phyloP scores from a whole-genome alignment of 2,113 vertebrate genomes.

The Callopanchax toddi region DNA sequence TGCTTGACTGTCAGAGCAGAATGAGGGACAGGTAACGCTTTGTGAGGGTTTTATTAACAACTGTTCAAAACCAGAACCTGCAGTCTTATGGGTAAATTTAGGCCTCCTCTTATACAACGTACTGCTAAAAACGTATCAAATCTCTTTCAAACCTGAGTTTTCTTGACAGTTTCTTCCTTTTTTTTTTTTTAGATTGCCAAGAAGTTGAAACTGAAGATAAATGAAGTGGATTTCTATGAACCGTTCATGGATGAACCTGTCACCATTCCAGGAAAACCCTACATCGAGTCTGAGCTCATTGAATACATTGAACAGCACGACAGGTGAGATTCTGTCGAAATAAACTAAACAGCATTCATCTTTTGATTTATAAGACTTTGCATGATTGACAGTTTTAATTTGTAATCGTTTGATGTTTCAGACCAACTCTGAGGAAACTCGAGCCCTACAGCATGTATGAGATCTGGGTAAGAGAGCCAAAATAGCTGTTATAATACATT shows the following conservation, averaged over 20 bases:
- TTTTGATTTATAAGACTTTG: too few relatives aligned
- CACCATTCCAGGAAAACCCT: slow-evolving; percentile 88
- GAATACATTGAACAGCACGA: slow-evolving; percentile 86
- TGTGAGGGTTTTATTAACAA: too few relatives aligned
- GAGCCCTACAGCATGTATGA: slow-evolving; percentile 92
- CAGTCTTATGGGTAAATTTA: too few relatives aligned
- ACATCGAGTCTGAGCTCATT: slow-evolving; percentile 86
- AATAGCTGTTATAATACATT: background rate
- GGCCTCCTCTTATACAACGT: too few relatives aligned
- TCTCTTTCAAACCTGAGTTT: background rate
- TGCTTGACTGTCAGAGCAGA: too few relatives aligned
- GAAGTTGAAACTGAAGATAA: slow-evolving; percentile 88
- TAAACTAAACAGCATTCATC: background rate
- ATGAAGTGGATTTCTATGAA: slow-evolving; percentile 91
- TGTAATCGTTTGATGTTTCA: slow-evolving; percentile 53
- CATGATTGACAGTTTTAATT: background rate
- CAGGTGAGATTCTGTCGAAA: slow-evolving; percentile 71
- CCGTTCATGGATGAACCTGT: slow-evolving; percentile 88
- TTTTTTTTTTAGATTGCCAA: slow-evolving; percentile 85
- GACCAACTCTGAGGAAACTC: slow-evolving; percentile 90
- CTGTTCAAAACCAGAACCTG: too few relatives aligned
- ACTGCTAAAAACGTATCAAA: too few relatives aligned
- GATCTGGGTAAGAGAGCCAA: slow-evolving; percentile 85
- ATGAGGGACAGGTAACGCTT: too few relatives aligned
- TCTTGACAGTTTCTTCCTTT: background rate